Conservation (phyloP, 1,140 invertebrate species). For the Drosophila lacertosa region DNA sequence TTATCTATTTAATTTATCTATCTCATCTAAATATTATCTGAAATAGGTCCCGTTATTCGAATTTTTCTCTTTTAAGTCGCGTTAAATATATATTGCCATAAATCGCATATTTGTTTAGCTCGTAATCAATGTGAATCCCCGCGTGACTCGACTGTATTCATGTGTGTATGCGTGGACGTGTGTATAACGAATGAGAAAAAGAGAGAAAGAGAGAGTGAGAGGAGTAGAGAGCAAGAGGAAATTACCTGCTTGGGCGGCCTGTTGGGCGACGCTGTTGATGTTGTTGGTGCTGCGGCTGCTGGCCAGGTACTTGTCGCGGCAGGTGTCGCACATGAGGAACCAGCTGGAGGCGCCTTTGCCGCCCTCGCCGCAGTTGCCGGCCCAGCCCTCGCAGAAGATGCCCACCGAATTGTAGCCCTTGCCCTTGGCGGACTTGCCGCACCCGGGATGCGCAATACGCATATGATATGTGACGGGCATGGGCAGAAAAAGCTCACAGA, state of each 20-base stretch:
- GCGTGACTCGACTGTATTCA: too few relatives aligned
- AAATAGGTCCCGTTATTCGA: too few relatives aligned
- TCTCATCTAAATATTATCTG: too few relatives aligned
- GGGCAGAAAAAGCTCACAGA: slow-evolving; percentile 92
- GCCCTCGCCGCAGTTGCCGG: slow-evolving; percentile 94
- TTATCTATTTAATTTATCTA: too few relatives aligned
- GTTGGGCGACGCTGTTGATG: slow-evolving; percentile 60
- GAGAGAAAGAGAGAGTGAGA: too few relatives aligned
- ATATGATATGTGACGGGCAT: slow-evolving; percentile 94
- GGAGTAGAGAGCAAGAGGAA: too few relatives aligned
- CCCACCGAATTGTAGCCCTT: slow-evolving; percentile 95
- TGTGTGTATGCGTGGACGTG: too few relatives aligned
- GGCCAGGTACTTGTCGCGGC: slow-evolving; percentile 92
- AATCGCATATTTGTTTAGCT: too few relatives aligned
- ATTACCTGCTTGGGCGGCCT: slow-evolving; percentile 39
- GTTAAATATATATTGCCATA: too few relatives aligned
- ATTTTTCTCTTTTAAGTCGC: too few relatives aligned
- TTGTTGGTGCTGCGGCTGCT: slow-evolving; percentile 84
- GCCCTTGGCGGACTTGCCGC: slow-evolving; percentile 91
- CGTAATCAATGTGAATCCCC: too few relatives aligned
- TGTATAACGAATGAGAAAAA: too few relatives aligned
- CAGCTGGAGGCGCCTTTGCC: slow-evolving; percentile 92
- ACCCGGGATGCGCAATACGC: slow-evolving; percentile 94
- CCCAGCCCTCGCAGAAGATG: slow-evolving; percentile 93
- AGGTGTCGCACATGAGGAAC: slow-evolving; percentile 96